Conservation (phyloP, 1,140 invertebrate species). For the Drosophila simulans region DNA sequence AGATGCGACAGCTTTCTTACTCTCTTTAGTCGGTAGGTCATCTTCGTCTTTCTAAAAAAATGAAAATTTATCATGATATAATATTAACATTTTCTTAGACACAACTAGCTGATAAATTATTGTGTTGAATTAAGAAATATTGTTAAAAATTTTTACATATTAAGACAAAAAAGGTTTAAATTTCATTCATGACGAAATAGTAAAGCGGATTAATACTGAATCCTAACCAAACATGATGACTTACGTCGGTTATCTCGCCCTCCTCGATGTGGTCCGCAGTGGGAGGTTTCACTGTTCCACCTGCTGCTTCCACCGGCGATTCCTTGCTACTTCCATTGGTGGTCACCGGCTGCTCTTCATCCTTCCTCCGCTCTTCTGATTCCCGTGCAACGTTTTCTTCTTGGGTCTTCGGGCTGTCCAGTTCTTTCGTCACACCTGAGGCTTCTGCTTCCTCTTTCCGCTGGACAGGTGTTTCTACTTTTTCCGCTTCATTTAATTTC, state of each 20-base stretch:
- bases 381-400: not conserved
- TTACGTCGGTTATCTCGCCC: constrained; percentile 71
- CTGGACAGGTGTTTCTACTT: constrained; percentile 9
- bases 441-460: not conserved
- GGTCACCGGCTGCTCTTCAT: constrained; percentile 17
- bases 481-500: constrained; percentile 38
- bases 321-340: constrained; percentile 45
- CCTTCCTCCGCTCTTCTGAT: not conserved
- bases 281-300: not conserved
- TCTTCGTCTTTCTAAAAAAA: constrained; percentile 59
- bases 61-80: not conserved
- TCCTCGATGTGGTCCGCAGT: constrained; percentile 53
- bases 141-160: not conserved
- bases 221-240: constrained; percentile 3
- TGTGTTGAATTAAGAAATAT: not conserved
- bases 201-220: not conserved
- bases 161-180: not conserved
- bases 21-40: not conserved
- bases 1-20: not conserved
- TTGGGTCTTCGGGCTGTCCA: not conserved
- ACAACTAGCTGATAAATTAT: not conserved
- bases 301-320: not conserved
- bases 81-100: not conserved
- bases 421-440: constrained; percentile 25
- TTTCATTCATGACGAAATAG: constrained; percentile 2